Base-by-base conservation (phyloP, 64 coral and sea anemone species). In the Hydrozoanthus tunicans region DNA sequence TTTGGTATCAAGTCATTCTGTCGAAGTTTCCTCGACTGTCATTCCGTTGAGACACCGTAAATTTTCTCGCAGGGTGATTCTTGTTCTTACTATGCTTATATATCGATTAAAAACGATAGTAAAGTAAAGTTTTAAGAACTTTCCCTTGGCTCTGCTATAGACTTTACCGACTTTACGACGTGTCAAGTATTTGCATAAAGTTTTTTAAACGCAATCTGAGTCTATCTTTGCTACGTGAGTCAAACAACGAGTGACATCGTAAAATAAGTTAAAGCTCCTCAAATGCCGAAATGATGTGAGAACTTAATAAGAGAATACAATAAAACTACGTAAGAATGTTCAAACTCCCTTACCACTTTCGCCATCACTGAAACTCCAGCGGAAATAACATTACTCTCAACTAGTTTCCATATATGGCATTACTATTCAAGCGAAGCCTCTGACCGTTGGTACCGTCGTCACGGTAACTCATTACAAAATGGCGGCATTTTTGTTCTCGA, bases 401-500 rank as follows among this genome's bases (percentile, higher is more conserved):
- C 62, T 56, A 64, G 92, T 89, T 86, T 66, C 92, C 95, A 86
- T 91, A 94, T 93, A 77, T 91, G 92, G 92, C n/a, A 78, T 11
- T 78, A 4, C 5, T 27, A 65, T 79, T 43, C 14, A 60, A 70
- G 58, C 56, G 82, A 91, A 86, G 91, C 95, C 95, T 88, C 95
- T 96, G 95, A 96, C 95, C 95, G 91, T 83, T 89, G 59, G 73
- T 79, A 97, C 90, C 85, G 92, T 92, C 91, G 95, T 97, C 92
- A 96, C 95, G 92, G 88, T 53, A 96, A 96, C 92, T 74, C 53
- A 8, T 70, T 57, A 58, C 83, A 93, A 83, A 91, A 94, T 94
- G 92, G 95, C 92, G 89, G 95, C 90, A 15, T 93, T 89, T 97
- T 90, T 97, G 95, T 97, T 97, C 95, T 97, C 59, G 95, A 96